Percentiles rank a stretch among this genome's conserved stretches.
Conservation (phyloP, 2,797 vertebrate genomes). For the Salarias fasciatus region DNA sequence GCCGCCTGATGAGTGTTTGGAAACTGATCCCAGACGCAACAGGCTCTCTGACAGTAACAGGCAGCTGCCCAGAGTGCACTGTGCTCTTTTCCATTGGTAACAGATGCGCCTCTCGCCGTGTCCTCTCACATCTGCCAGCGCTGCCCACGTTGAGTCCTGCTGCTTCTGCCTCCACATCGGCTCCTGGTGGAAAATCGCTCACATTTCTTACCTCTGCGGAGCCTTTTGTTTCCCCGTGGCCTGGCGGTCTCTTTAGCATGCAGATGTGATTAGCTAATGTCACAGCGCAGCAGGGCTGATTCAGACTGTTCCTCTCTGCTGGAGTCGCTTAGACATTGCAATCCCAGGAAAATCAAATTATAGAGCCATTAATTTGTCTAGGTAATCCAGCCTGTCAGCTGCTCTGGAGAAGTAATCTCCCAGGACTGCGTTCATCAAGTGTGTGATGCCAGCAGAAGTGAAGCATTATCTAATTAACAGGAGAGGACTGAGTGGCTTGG, state of each 20-base stretch:
- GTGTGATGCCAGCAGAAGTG: slow-evolving; percentile 79
- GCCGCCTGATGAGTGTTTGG: slow-evolving; percentile 60
- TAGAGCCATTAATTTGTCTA: slow-evolving; percentile 86
- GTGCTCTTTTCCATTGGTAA: slow-evolving; percentile 29
- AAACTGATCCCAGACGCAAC: slow-evolving; percentile 44
- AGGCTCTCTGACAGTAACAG: slow-evolving; percentile 40
- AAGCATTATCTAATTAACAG: slow-evolving; percentile 84
- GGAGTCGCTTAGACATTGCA: slow-evolving; percentile 79
- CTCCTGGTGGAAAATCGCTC: slow-evolving; percentile 23
- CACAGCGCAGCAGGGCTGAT: slow-evolving; percentile 62
- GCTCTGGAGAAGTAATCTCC: slow-evolving; percentile 82
- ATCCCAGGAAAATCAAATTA: slow-evolving; percentile 86
- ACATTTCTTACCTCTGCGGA: slow-evolving; percentile 25
- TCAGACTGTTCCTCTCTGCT: slow-evolving; percentile 68
- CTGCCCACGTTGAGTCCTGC: neutral
- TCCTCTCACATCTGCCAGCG: slow-evolving; percentile 12
- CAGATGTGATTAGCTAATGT: slow-evolving; percentile 79
- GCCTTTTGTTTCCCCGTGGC: slow-evolving; percentile 46
- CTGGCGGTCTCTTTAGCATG: slow-evolving; percentile 72
- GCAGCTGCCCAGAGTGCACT: slow-evolving; percentile 31
- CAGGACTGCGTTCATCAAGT: slow-evolving; percentile 82
- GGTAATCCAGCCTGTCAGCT: slow-evolving; percentile 85
- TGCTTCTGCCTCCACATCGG: slow-evolving; percentile 23
- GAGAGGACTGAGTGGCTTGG: slow-evolving; percentile 54
- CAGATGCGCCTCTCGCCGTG: slow-evolving; percentile 32